Base-by-base conservation (phyloP, 2,888 invertebrate species). In the Bombyx huttoni region DNA sequence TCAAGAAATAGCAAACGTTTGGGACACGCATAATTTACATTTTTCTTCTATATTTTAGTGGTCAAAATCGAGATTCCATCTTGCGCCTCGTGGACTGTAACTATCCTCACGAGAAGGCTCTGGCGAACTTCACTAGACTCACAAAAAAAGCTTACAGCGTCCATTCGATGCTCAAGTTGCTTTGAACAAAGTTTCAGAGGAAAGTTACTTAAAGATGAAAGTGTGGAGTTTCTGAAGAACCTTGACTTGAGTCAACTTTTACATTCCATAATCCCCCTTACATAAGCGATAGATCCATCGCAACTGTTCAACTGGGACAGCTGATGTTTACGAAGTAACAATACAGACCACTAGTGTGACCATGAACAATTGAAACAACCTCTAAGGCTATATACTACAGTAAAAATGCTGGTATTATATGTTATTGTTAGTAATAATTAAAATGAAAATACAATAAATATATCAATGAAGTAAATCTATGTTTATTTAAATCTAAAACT, bases 71-170 rank as follows among this genome's bases (percentile, higher is more conserved):
- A 0, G 81, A 79, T 53, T 81, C 83, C 0, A 64, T 88, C 1
- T 64, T 84, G 51, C 71, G 79, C 0, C 64, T 81, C 54, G 82
- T 87, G 45, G 85, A 88, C 64, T 51, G 67, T 3, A 68, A 72
- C 53, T 84, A 72, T 55, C 83, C 85, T 3, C 84, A 75, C 58
- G 83, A 84, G 60, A 74, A 76, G 53, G 84, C 83, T 10, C 66
- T 79, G 7, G 78, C 81, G 1, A 75, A 79, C 72, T 88, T 85
- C 69, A 81, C 83, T 1, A 63, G 83, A 0, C 78, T 86, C 58
- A 78, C 83, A 50, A 81, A 78, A 67, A 88, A 87, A 68, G 78
- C 86, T 12, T 73, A 81, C 54, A 79, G 73, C 56, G 68, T 86
- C 35, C 73, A 80, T 49, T 67, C 75, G 1, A 56, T 84, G 48